These are phyloP conservation scores for Squalus acanthias DNA, from an alignment of 2,797 vertebrate genomes.

Conservation along the genomic window DNA sequence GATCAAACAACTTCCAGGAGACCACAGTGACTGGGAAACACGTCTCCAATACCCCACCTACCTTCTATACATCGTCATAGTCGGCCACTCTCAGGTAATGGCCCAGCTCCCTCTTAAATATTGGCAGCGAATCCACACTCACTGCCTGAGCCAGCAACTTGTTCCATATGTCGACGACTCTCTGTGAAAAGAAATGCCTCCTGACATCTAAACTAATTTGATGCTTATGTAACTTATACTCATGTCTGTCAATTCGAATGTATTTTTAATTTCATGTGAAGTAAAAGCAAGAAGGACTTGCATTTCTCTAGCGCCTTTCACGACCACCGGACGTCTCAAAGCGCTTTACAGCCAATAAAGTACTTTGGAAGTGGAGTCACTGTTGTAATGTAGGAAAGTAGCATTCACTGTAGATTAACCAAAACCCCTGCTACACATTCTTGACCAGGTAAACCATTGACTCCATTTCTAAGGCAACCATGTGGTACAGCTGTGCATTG, in stretches of 20 bases:
- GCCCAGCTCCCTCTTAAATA: not conserved
- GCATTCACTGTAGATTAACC: not conserved
- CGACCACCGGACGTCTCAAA: too few relatives aligned
- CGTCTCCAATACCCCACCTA: not conserved
- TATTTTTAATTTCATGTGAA: not conserved
- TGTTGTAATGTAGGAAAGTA: too few relatives aligned
- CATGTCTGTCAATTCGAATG: not conserved
- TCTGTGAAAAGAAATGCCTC: not conserved
- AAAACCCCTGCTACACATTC: not conserved
- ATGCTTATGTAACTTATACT: not conserved
- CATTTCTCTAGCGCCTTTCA: too few relatives aligned
- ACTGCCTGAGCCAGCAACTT: too few relatives aligned
- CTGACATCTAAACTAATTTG: not conserved
- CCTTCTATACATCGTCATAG: not conserved
- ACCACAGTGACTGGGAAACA: not conserved
- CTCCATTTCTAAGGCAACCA: not conserved
- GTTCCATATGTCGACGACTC: too few relatives aligned
- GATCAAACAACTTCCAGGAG: not conserved
- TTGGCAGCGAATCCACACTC: not conserved
- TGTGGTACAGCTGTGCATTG: not conserved
- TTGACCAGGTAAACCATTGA: not conserved
- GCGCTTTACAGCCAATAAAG: too few relatives aligned
- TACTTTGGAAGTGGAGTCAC: too few relatives aligned
- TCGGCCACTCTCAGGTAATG: not conserved
- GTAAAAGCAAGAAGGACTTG: too few relatives aligned